Conservation (phyloP, 2,797 vertebrate genomes). For the Margarornis squamiger region DNA sequence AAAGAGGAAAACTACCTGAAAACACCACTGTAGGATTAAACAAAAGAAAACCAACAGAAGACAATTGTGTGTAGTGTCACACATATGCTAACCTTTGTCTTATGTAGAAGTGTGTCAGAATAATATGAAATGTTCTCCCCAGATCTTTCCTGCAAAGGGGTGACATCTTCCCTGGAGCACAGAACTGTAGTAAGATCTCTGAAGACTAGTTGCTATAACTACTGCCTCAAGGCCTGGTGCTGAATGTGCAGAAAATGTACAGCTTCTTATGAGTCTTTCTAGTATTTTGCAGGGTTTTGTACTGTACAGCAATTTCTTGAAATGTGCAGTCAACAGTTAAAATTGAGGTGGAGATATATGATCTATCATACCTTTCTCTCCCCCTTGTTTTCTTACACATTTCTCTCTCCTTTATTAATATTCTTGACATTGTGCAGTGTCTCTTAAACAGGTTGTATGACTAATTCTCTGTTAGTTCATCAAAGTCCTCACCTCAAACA, state of each 20-base stretch:
- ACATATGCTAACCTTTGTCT: not conserved
- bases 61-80: not conserved
- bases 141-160: not conserved
- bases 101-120: not conserved
- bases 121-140: not conserved
- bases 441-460: not conserved
- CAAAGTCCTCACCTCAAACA: not conserved
- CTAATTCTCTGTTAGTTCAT: not conserved
- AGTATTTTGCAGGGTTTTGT: not conserved
- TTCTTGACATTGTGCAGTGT: not conserved
- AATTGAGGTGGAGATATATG: rapidly evolving
- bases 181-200: not conserved
- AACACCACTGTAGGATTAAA: not conserved
- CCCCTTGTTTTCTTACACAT: not conserved
- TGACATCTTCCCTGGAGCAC: not conserved
- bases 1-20: not conserved
- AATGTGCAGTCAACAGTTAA: not conserved
- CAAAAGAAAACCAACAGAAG: not conserved
- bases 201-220: not conserved
- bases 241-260: not conserved
- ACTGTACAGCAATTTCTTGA: not conserved
- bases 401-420: not conserved
- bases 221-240: not conserved
- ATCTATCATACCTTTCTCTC: not conserved
- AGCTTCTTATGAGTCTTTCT: not conserved